phyloP scores from a whole-genome alignment of 2,888 invertebrate species.

The Pachymerium ferrugineum region DNA sequence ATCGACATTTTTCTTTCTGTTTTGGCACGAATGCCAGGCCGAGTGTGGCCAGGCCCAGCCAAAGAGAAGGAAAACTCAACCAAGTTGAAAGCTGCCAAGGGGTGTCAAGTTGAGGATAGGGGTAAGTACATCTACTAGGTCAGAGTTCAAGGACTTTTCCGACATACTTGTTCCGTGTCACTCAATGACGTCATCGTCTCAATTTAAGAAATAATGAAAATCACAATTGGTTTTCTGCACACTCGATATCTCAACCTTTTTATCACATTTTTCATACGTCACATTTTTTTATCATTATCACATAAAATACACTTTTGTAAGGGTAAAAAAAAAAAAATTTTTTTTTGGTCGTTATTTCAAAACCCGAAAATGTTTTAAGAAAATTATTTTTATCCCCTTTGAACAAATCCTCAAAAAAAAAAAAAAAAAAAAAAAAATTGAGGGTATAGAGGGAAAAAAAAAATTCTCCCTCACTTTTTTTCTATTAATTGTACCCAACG shows the following conservation, averaged over 20 bases:
- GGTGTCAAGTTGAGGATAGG: neutral
- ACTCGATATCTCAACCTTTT: no score
- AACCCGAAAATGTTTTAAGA: no score
- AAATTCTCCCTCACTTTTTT: no score
- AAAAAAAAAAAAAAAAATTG: no score
- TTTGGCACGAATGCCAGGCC: neutral
- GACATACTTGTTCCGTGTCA: neutral
- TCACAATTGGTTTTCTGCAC: no score
- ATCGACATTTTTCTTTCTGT: neutral
- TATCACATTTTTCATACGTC: no score
- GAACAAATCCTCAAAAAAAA: neutral
- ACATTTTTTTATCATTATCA: neutral
- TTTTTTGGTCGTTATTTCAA: no score
- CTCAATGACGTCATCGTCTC: neutral
- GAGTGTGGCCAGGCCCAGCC: neutral
- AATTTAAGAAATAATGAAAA: neutral
- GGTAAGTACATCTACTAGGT: neutral
- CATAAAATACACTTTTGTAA: no score
- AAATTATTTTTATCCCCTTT: neutral
- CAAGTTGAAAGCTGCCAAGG: slow-evolving; percentile 27
- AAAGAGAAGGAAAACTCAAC: slow-evolving; percentile 4
- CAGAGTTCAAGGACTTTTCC: slow-evolving; percentile 7
- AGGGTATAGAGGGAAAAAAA: no score
- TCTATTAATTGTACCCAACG: neutral
- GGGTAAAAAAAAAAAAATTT: no score